These are phyloP conservation scores for Stictocephala bisonia DNA, from an alignment of 2,888 invertebrate genomes.

Conservation along the genomic window DNA sequence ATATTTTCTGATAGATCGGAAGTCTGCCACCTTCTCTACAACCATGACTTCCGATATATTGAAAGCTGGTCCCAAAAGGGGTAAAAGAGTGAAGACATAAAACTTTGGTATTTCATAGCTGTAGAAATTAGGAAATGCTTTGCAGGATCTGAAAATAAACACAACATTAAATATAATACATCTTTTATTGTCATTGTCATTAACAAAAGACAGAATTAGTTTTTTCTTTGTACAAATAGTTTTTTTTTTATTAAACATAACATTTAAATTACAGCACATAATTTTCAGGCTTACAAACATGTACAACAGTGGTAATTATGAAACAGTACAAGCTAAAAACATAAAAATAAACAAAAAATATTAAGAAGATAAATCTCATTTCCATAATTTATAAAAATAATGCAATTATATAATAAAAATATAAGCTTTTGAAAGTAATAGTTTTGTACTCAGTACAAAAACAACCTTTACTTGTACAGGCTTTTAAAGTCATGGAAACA, in stretches of 20 bases:
- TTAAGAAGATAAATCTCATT: constrained; percentile 31
- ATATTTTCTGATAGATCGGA: no score
- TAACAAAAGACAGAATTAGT: constrained; percentile 45
- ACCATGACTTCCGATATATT: no score
- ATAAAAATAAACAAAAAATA: constrained; percentile 5
- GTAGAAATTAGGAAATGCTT: no score
- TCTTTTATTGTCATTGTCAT: constrained; percentile 47
- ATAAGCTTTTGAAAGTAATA: background rate
- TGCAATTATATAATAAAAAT: constrained; percentile 16
- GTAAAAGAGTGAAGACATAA: no score
- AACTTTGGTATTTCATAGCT: no score
- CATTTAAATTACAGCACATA: constrained; percentile 45
- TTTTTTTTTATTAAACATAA: constrained; percentile 42
- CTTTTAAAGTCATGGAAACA: constrained; percentile 33
- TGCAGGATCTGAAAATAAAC: no score
- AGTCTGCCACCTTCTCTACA: no score
- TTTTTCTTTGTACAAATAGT: constrained; percentile 44
- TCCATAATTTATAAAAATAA: constrained; percentile 20
- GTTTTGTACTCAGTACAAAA: background rate
- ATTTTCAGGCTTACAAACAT: constrained; percentile 23
- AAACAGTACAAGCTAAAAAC: constrained; percentile 25
- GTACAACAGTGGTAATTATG: constrained; percentile 7
- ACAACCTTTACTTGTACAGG: background rate
- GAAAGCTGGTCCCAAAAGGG: no score
- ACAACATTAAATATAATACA: constrained; percentile 43